A percentile compares a stretch with the other conserved stretches of the same genome.
Conservation (phyloP, 1,140 invertebrate species). For the Scaptomyza pallida region DNA sequence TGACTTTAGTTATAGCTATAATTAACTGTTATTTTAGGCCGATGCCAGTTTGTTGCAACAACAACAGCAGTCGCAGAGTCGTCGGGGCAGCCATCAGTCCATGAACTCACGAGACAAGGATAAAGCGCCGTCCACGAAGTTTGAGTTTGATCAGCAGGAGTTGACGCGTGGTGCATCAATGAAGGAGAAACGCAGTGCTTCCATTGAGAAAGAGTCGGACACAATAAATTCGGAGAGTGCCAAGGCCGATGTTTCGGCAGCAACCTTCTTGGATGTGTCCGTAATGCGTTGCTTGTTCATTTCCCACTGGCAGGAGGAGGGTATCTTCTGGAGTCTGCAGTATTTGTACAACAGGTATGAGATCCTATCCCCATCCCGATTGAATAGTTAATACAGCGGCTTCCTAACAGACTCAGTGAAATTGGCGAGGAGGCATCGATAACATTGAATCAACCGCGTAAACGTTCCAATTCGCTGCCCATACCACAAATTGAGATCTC, state of each 20-base stretch:
- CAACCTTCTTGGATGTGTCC: constrained; percentile 98
- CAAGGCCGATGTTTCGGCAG: constrained; percentile 89
- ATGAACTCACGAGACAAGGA: constrained; percentile 79
- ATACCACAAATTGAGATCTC: constrained; percentile 96
- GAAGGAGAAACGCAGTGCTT: constrained; percentile 86
- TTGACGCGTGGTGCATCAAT: constrained; percentile 73
- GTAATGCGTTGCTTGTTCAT: constrained; percentile 98
- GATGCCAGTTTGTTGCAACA: constrained; percentile 86
- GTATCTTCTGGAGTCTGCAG: constrained; percentile 98
- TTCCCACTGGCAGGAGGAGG: constrained; percentile 98
- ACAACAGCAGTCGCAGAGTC: constrained; percentile 83
- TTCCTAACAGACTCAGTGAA: constrained; percentile 87
- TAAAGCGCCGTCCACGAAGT: constrained; percentile 75
- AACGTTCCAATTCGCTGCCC: constrained; percentile 95
- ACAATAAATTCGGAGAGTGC: constrained; percentile 78
- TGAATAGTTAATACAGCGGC: background rate
- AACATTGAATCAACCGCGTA: constrained; percentile 89
- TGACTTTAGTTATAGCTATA: too few species aligned
- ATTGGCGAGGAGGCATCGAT: constrained; percentile 91
- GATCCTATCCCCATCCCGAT: background rate
- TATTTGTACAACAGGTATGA: constrained; percentile 93
- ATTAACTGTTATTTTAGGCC: constrained; percentile 68
- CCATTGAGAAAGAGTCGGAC: constrained; percentile 85
- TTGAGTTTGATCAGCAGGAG: constrained; percentile 83
- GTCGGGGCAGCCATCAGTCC: constrained; percentile 78